Evolutionary conservation across 2,113 vertebrate species (phyloP).

Genomic region (Aphelocoma coerulescens): DNA sequence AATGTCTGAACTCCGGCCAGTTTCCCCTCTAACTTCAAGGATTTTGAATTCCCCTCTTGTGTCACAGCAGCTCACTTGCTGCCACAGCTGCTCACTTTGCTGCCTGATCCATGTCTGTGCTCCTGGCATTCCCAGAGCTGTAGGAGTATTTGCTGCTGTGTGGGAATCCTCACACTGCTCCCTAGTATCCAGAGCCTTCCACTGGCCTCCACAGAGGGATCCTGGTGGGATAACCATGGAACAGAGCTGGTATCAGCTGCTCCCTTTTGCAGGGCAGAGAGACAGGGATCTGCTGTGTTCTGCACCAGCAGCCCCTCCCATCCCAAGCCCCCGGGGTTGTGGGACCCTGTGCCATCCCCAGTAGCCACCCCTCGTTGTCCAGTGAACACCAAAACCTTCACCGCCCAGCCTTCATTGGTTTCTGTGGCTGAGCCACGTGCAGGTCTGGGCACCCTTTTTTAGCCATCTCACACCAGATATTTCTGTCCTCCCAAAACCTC

Average conservation of each 20-base stretch:
- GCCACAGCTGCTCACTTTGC: neutral
- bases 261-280: neutral
- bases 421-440: neutral
- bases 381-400: accelerated
- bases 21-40: neutral
- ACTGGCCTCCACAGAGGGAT: neutral
- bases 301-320: neutral
- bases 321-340: accelerated
- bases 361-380: accelerated
- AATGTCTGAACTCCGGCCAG: neutral
- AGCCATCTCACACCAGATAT: neutral
- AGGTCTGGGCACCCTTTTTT: neutral
- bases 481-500: accelerated
- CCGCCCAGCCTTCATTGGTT: accelerated
- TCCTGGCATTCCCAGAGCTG: accelerated
- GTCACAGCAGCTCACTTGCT: no score
- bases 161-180: neutral
- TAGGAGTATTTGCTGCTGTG: accelerated
- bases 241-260: accelerated
- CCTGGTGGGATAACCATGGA: accelerated
- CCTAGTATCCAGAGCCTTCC: neutral
- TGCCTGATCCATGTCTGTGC: accelerated
- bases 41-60: neutral
- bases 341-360: neutral
- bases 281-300: neutral